Conservation (phyloP, 2,888 invertebrate species). For the Amiota communis region DNA sequence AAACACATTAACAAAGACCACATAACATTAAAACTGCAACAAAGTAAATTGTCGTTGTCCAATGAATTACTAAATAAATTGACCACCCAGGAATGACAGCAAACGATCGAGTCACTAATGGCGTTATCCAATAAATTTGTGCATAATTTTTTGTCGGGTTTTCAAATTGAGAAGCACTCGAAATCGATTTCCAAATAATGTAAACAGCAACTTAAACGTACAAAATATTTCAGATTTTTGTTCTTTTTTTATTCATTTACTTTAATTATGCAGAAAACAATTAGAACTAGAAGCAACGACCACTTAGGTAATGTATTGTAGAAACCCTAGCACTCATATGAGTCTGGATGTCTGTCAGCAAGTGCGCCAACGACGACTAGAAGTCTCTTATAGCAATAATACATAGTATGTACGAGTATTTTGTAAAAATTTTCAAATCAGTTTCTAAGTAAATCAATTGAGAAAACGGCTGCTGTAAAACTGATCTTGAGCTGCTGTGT, state of each 20-base stretch:
- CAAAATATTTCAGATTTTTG: neutral
- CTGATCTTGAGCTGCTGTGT: neutral
- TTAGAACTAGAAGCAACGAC: slow-evolving; percentile 11
- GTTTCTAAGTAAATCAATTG: slow-evolving; percentile 15
- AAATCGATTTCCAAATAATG: slow-evolving; percentile 15
- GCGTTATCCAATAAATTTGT: slow-evolving; percentile 43
- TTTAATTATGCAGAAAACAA: slow-evolving; percentile 28
- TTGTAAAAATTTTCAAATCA: slow-evolving; percentile 3
- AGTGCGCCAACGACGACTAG: slow-evolving; percentile 30
- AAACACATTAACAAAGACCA: neutral
- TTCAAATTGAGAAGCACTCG: slow-evolving; percentile 12
- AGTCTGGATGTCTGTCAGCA: slow-evolving; percentile 41
- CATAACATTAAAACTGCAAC: slow-evolving; percentile 14
- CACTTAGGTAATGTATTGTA: neutral
- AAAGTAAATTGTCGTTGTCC: neutral
- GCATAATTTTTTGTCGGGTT: slow-evolving; percentile 29
- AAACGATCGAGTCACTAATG: slow-evolving; percentile 16
- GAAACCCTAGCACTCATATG: slow-evolving; percentile 2
- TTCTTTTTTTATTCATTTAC: slow-evolving; percentile 2
- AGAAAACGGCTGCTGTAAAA: slow-evolving; percentile 9
- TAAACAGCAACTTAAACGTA: slow-evolving; percentile 16
- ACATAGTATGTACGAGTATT: slow-evolving; percentile 1
- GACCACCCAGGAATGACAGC: slow-evolving; percentile 50
- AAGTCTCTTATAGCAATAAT: neutral
- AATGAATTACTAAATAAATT: slow-evolving; percentile 27